Conservation (phyloP, 2,888 invertebrate species). For the Tridacna crocea region DNA sequence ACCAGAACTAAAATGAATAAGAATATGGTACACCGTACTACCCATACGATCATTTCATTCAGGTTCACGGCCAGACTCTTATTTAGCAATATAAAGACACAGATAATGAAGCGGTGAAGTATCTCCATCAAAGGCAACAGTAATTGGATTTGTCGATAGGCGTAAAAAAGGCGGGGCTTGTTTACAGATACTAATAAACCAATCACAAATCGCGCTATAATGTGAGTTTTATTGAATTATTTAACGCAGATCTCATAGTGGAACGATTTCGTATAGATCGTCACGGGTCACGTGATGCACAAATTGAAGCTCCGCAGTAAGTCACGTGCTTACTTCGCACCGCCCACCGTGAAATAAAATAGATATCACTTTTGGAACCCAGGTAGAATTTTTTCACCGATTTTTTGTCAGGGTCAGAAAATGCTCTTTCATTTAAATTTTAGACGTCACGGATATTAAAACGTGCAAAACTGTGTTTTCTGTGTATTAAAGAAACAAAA, state of each 20-base stretch:
- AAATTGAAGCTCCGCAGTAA: conserved; percentile 43
- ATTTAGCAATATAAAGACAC: conserved; percentile 7
- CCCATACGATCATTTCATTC: no score
- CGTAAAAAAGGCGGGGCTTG: conserved; percentile 47
- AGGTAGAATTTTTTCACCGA: conserved; percentile 8
- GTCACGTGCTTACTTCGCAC: conserved; percentile 60
- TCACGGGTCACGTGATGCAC: conserved; percentile 52
- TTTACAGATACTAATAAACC: conserved; percentile 43
- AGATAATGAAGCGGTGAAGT: conserved; percentile 14
- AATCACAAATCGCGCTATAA: conserved; percentile 40
- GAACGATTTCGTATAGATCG: conserved; percentile 33
- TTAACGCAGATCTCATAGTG: conserved; percentile 29
- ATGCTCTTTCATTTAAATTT: background rate
- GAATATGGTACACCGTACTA: no score
- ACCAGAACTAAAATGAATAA: no score
- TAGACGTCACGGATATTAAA: conserved; percentile 34
- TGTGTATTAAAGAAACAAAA: conserved; percentile 18
- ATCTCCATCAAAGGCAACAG: conserved; percentile 16
- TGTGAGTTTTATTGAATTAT: conserved; percentile 52
- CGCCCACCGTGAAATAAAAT: conserved; percentile 63
- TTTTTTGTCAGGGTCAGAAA: conserved; percentile 10
- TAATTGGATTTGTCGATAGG: conserved; percentile 57
- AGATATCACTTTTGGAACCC: conserved; percentile 37
- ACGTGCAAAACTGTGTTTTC: conserved; percentile 35
- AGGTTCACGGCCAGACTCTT: background rate